Evolutionary conservation across 2,888 invertebrate species (phyloP).

Genomic region (Nomada hirtipes): DNA sequence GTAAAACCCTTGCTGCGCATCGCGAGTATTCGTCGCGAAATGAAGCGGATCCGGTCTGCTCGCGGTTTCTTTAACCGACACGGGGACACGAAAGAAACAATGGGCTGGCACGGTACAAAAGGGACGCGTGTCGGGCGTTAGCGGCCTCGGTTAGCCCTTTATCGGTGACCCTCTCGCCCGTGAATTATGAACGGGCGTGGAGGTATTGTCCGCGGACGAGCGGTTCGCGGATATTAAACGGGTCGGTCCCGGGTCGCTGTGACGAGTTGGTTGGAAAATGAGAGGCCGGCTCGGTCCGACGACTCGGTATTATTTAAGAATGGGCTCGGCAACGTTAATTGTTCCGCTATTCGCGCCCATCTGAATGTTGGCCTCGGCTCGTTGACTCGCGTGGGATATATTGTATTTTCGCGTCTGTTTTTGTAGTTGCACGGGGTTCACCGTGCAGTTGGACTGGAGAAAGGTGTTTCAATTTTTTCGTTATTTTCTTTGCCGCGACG

Average conservation of each 20-base stretch:
- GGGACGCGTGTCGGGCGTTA: constrained; percentile 75
- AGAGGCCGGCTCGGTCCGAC: constrained; percentile 44
- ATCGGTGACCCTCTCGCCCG: constrained; percentile 75
- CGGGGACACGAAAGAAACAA: constrained; percentile 77
- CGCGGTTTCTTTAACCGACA: constrained; percentile 63
- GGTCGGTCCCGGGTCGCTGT: constrained; percentile 64
- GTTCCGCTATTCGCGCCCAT: constrained; percentile 53
- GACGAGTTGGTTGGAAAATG: constrained; percentile 71
- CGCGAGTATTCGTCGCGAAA: constrained; percentile 36
- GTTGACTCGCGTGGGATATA: constrained; percentile 56
- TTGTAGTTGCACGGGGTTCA: not conserved
- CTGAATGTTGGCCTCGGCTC: constrained; percentile 21
- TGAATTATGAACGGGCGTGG: constrained; percentile 76
- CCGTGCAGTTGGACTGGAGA: too few species aligned
- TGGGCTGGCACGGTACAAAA: constrained; percentile 70
- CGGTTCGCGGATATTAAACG: constrained; percentile 72
- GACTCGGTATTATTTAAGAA: constrained; percentile 57
- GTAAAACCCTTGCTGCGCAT: not conserved
- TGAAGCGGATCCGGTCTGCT: constrained; percentile 58
- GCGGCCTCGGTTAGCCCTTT: constrained; percentile 78
- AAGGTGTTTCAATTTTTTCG: too few species aligned
- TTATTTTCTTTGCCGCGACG: too few species aligned
- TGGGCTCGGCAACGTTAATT: constrained; percentile 68
- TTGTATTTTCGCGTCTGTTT: constrained; percentile 19
- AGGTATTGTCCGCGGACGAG: constrained; percentile 70